phyloP scores from a whole-genome alignment of 2,113 vertebrate genomes.

The Hemiprocne comata region DNA sequence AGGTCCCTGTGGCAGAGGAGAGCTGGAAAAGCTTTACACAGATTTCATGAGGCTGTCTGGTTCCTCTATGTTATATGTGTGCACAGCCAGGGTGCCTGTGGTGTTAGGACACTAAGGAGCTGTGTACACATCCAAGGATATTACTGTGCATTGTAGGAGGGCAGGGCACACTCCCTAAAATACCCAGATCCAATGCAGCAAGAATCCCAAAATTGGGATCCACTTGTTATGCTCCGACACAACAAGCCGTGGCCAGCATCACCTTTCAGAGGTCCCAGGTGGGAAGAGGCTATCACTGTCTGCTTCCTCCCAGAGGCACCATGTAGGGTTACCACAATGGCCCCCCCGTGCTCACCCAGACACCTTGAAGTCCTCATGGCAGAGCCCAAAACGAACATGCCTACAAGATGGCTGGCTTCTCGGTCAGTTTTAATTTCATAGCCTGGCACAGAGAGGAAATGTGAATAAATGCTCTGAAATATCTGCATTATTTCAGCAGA shows the following conservation, averaged over 20 bases:
- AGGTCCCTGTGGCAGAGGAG: not conserved
- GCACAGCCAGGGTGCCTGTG: not conserved
- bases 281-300: not conserved
- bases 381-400: accelerated
- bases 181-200: not conserved
- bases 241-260: not conserved
- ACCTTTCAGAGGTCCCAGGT: not conserved
- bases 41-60: not conserved
- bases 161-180: not conserved
- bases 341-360: not conserved
- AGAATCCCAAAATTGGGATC: not conserved
- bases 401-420: not conserved
- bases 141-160: not conserved
- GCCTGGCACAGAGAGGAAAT: not conserved
- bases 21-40: not conserved
- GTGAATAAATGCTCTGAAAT: not conserved
- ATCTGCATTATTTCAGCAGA: not conserved
- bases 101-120: not conserved
- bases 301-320: not conserved
- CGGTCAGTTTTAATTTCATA: not conserved
- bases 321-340: accelerated
- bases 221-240: not conserved
- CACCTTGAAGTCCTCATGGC: not conserved
- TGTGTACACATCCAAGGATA: not conserved
- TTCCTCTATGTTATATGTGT: not conserved